Evolutionary conservation across 2,113 vertebrate species (phyloP), one percentile per base, ranked within the genome.

Genomic region (Pagrus major): DNA sequence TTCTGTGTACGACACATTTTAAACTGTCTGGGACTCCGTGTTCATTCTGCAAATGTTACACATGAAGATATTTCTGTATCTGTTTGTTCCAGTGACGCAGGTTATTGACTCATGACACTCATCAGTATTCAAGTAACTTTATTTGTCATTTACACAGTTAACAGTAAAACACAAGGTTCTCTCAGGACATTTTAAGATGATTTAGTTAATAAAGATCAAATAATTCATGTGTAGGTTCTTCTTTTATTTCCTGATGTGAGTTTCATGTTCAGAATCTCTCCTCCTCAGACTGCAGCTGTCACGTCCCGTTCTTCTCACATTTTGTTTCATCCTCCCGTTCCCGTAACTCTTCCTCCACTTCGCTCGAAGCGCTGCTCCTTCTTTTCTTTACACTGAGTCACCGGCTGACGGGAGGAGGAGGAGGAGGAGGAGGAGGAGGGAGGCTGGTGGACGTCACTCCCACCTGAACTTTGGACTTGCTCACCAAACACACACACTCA

Each of bases 401-500:
- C 42, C 31, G 52, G 60, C 61, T 80, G 16, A 73, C 18, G 21
- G n/a, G 29, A 42, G 16, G 46, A 6, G 21, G 56, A 23, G 29
- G 54, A 5, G 6, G 39, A 39, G 16, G 35, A 18, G 21, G 14
- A 2, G 7, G 44, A 18, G 15, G 49, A 14, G 16, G 59, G 37
- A 25, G 59, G 33, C 35, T 23, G 58, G 61, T 54, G 63, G 59
- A 70, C 46, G 47, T 59, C 72, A 65, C 52, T 68, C 68, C 47
- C 42, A 73, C 47, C 83, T 85, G 73, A 81, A 73, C 78, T 85
- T 73, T 78, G 63, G 46, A 77, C 83, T 14, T 12, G 23, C 61
- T 81, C 47, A 77, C 61, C 54, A 12, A 10, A 71, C 58, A 21
- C 65, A 6, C 42, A n/a, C n/a, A n/a, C n/a, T n/a, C n/a, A n/a